Conservation (phyloP, 1,140 invertebrate species). For the Stegodyphus dumicola region DNA sequence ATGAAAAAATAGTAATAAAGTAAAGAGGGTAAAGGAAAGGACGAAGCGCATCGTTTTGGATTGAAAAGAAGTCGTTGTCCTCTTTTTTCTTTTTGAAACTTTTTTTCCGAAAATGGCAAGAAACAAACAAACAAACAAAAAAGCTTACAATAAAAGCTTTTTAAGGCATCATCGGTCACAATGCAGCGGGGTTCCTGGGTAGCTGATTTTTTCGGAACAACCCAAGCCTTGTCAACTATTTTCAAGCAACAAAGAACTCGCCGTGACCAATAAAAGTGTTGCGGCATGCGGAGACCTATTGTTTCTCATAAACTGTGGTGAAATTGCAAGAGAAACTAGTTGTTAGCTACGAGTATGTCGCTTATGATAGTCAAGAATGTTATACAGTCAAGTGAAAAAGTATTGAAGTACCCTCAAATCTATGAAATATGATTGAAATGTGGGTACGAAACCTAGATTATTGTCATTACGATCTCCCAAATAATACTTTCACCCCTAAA, state of each 20-base stretch:
- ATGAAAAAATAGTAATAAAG: no score
- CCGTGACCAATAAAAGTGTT: constrained; percentile 12
- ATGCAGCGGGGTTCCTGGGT: constrained; percentile 5
- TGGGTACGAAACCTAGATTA: not conserved
- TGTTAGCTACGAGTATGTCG: not conserved
- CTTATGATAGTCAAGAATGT: not conserved
- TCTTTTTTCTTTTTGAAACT: constrained; percentile 1
- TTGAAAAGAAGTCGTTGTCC: constrained; percentile 2
- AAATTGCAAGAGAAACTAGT: constrained; percentile 9
- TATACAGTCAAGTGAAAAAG: constrained; percentile 2
- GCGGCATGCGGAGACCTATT: constrained; percentile 2
- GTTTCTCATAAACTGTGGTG: not conserved
- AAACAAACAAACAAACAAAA: constrained; percentile 14
- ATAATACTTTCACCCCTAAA: no score
- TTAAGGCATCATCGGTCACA: constrained; percentile 24
- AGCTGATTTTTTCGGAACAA: not conserved
- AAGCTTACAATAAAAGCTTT: constrained; percentile 12
- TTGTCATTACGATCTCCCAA: no score
- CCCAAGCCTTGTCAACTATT: not conserved
- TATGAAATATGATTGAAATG: not conserved
- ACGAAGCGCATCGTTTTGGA: no score
- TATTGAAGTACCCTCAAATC: not conserved
- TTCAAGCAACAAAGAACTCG: constrained; percentile 6
- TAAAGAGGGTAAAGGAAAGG: no score
- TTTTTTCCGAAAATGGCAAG: constrained; percentile 12